Evolutionary conservation across 2,888 invertebrate species (phyloP), one percentile per base, ranked within the genome.

Genomic region (Acrobeloides nanus): DNA sequence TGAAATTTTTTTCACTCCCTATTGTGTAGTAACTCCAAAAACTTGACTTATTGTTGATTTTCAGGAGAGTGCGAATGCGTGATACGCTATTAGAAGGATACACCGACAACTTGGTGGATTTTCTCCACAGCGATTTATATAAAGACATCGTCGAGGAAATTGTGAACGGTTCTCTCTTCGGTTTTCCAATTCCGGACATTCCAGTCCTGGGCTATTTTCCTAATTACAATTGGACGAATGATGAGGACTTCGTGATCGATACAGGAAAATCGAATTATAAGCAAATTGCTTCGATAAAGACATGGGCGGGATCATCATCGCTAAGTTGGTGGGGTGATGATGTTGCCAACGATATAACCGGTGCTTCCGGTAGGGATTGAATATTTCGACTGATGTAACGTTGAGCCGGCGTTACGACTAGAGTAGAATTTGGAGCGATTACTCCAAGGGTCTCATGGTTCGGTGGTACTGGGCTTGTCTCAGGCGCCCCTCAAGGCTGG

Each of bases 141-240:
- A 51, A 48, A 15, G n/a, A 39, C 31, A 15, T 51, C 25, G 33
- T 40, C 24, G 32, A 25, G 18, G 8, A 38, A n/a, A 6, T 49
- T 2, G 48, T 24, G 6, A 46, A 46, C 25, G 29, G 29, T 15
- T 18, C 39, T 21, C 17, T 50, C 2, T 35, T 53, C 29, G 53
- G 53, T 7, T 53, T 53, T 20, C 18, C 12, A 2, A n/a, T 27
- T 7, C 53, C 53, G n/a, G 18, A 50, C 12, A 47, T 53, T 38
- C 17, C 39, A 6, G 7, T 40, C 4, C 39, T 56, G 33, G 64
- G 65, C 1, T 65, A 57, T 38, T 65, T 65, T 45, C 59, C 65
- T 8, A 21, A 48, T 26, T 53, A 53, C 38, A 53, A 53, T 34
- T 31, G 48, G 29, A 53, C 53, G 7, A 37, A 25, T 10, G 53